These are phyloP conservation scores for Dorcus hopei DNA, from an alignment of 2,888 invertebrate species.

Conservation along the genomic window DNA sequence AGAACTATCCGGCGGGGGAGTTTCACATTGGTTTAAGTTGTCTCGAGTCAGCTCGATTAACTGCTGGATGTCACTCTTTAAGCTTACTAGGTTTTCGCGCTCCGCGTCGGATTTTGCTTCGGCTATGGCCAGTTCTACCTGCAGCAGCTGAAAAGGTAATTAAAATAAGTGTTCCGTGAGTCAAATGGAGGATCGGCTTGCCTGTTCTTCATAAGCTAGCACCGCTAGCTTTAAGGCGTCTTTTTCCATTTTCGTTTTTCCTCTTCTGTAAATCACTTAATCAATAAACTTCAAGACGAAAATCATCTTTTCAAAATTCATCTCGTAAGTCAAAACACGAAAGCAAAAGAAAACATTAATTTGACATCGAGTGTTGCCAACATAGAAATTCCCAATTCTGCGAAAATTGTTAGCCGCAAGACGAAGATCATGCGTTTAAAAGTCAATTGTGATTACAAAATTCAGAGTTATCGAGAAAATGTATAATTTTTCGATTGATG, in stretches of 20 bases:
- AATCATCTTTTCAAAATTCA: too few species aligned
- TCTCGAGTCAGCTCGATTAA: slow-evolving; percentile 67
- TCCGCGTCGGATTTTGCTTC: slow-evolving; percentile 51
- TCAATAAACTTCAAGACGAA: too few species aligned
- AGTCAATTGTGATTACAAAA: too few species aligned
- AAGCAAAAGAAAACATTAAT: too few species aligned
- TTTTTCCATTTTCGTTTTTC: slow-evolving; percentile 5
- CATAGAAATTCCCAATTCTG: too few species aligned
- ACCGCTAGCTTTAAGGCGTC: background rate
- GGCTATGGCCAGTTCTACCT: slow-evolving; percentile 61
- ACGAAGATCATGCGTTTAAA: too few species aligned
- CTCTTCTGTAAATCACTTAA: too few species aligned
- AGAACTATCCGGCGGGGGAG: slow-evolving; percentile 24
- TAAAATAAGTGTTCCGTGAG: background rate
- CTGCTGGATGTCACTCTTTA: slow-evolving; percentile 65
- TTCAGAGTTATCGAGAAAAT: too few species aligned
- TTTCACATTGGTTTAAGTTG: slow-evolving; percentile 46
- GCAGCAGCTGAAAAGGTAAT: slow-evolving; percentile 53
- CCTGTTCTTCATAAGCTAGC: slow-evolving; percentile 10
- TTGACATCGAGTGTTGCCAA: too few species aligned
- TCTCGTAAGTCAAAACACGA: too few species aligned
- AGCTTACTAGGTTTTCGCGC: slow-evolving; percentile 56
- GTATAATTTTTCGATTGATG: too few species aligned
- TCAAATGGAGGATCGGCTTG: background rate
- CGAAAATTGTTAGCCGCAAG: too few species aligned